Base-by-base conservation (phyloP, 2,113 vertebrate species). In the Microtus ochrogaster region DNA sequence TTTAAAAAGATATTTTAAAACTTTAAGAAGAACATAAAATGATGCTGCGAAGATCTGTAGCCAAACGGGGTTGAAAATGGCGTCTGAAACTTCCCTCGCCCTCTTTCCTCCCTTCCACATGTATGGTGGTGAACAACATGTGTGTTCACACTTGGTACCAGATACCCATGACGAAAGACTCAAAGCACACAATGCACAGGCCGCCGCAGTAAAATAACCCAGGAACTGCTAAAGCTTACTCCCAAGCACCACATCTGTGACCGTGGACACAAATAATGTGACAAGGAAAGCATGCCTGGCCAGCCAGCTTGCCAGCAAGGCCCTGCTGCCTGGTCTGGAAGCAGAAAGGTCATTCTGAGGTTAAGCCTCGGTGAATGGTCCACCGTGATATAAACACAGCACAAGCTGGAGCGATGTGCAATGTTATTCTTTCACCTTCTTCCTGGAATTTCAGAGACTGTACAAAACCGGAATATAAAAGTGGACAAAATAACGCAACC, bases 261-360 rank as follows among this genome's bases (percentile, higher is more conserved):
- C 58, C 79, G 58, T 0, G 4, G 66, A 95, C 52, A 92, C 87
- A 91, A 84, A 94, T 70, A 90, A 72, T 63, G 47, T 82, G 61
- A 91, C 90, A 47, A 65, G 49, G 61, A 88, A 96, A 94, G 70
- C 36, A 68, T 58, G 77, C n/a, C 68, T 85, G 33, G 28, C 44
- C 52, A 4, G 5, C 39, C 10, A 78, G 88, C 82, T n/a, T 22
- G 84, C 96, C 79, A 97, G 86, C 96, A 98, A 98, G 98, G 94
- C 89, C 97, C 89, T 95, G 94, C 94, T 90, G 95, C 90, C 98
- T 98, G 92, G 95, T 97, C 98, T 1, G 1, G 97, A 98, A 98
- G 97, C 97, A 98, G 96, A 97, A 97, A 98, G 98, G 97, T 98
- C 98, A 98, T 86, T 92, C 95, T 97, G 97, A 98, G 98, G 98